Evolutionary conservation across 2,888 invertebrate species (phyloP), one percentile per base, ranked within the genome.

Genomic region (Hypomecis atomaria): DNA sequence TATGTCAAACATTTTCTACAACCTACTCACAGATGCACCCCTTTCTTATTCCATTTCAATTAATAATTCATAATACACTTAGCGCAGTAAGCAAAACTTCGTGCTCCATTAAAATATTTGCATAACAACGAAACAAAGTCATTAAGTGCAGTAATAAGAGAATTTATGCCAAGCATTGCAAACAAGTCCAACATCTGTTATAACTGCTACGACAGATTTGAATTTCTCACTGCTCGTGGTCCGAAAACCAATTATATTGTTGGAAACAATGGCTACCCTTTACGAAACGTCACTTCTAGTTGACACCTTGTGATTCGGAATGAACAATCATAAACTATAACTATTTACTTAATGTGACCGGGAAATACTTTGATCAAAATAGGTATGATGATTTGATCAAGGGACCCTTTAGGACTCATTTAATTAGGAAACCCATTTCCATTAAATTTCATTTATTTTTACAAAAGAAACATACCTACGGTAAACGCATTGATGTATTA

Each of bases 181-280:
- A 64, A 56, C 54, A 50, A 48, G 13, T 57, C 53, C 40, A 61
- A 59, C 60, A 61, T 47, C 47, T 61, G 63, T 66, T 63, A 62
- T 67, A 67, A 59, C 61, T 38, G 65, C 61, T 48, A 37, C 37
- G 23, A 45, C 53, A 40, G 50, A 71, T 74, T 78, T 71, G 75
- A 77, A 78, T 78, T 76, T 77, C 72, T 60, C 70, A 67, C 67
- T 73, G 76, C 67, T 49, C 38, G 59, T 43, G 78, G 78, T 83
- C 78, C 73, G 74, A 78, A 81, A 83, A 81, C 82, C 79, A 84
- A 84, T 85, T 83, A 65, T 53, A 83, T 79, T 81, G 79, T 83
- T 79, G 72, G 70, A 69, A 83, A 82, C 79, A 76, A 62, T 72
- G 67, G 69, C 9, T 13, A 66, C 66, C 73, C 44, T 54, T 57